phyloP scores from a whole-genome alignment of 2,888 invertebrate genomes.

The Meghimatium bilineatum region DNA sequence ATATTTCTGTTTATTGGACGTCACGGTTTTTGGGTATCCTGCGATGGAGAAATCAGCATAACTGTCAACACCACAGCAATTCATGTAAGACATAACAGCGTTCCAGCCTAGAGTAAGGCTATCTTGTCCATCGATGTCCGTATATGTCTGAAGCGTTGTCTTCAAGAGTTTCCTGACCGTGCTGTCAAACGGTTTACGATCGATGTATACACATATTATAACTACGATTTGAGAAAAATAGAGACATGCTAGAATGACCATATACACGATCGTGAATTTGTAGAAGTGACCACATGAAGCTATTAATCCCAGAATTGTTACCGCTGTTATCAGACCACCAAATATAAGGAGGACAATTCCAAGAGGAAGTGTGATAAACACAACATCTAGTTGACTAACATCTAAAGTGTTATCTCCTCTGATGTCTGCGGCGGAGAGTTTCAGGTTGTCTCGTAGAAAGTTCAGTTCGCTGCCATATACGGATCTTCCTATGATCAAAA shows the following conservation, averaged over 20 bases:
- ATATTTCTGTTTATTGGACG: neutral
- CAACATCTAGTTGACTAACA: constrained; percentile 15
- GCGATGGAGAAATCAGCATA: constrained; percentile 22
- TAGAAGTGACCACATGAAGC: constrained; percentile 21
- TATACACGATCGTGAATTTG: constrained; percentile 26
- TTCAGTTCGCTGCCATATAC: neutral
- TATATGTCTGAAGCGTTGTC: neutral
- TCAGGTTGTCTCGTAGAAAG: constrained; percentile 18
- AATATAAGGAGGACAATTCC: constrained; percentile 3
- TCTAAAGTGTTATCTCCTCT: neutral
- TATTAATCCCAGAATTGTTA: constrained; percentile 14
- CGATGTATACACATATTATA: constrained; percentile 40
- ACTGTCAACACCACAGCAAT: constrained; percentile 39
- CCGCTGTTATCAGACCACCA: neutral
- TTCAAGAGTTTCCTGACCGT: constrained; percentile 33
- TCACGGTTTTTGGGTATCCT: neutral
- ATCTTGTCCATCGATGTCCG: constrained; percentile 27
- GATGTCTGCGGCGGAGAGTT: neutral
- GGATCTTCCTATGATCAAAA: constrained; percentile 13
- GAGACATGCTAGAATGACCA: neutral
- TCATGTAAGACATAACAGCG: constrained; percentile 29
- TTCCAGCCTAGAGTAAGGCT: constrained; percentile 40
- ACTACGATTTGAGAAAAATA: constrained; percentile 25
- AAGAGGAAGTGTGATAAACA: constrained; percentile 25
- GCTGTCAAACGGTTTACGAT: constrained; percentile 32